Evolutionary conservation across 2,888 invertebrate species (phyloP).

Genomic region (Oscheius sp.): DNA sequence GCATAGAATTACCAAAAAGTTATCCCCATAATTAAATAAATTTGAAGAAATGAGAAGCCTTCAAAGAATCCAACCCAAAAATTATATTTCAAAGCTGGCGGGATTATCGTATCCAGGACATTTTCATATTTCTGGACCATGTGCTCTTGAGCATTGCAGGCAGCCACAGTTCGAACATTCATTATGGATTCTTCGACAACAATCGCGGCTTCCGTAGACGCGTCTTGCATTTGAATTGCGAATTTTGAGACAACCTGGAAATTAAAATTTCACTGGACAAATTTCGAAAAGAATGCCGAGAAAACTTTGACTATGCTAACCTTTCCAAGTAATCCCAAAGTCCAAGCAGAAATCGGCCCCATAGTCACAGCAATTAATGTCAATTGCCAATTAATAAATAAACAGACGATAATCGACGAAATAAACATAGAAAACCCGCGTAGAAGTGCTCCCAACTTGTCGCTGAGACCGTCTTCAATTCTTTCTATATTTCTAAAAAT

Average conservation of each 20-base stretch:
- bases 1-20: conserved; percentile 46
- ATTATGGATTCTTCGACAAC: conserved; percentile 51
- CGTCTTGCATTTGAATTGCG: conserved; percentile 39
- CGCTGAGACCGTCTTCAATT: conserved; percentile 51
- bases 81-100: conserved; percentile 27
- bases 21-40: conserved; percentile 53
- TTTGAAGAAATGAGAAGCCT: conserved; percentile 47
- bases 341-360: conserved; percentile 54
- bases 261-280: too few species aligned
- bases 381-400: conserved; percentile 52
- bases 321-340: conserved; percentile 49
- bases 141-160: conserved; percentile 54
- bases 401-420: conserved; percentile 48
- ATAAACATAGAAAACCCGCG: conserved; percentile 59
- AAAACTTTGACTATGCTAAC: too few species aligned
- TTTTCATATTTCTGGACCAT: conserved; percentile 42
- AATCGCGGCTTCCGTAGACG: conserved; percentile 40
- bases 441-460: conserved; percentile 51
- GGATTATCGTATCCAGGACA: conserved; percentile 1
- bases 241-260: conserved; percentile 23
- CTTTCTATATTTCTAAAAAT: conserved; percentile 47
- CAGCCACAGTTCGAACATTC: conserved; percentile 55
- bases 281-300: too few species aligned
- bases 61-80: conserved; percentile 61
- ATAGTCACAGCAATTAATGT: conserved; percentile 53